These are phyloP conservation scores for Leucophenga montana DNA, from an alignment of 2,888 invertebrate genomes.

Conservation along the genomic window DNA sequence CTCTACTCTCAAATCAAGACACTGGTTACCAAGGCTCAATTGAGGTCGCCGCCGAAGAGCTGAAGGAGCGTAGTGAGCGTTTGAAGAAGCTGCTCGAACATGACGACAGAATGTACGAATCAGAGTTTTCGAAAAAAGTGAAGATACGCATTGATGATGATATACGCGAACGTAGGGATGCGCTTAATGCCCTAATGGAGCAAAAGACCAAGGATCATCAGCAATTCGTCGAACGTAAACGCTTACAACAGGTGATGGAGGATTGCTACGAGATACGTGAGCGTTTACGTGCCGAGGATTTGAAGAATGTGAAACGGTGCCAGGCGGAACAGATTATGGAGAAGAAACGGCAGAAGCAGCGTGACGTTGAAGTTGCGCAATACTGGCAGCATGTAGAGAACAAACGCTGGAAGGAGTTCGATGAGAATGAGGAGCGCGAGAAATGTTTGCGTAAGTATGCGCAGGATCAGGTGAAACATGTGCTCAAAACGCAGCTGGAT, in stretches of 20 bases:
- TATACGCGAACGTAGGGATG: constrained; percentile 62
- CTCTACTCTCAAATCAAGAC: constrained; percentile 61
- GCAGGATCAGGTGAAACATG: constrained; percentile 44
- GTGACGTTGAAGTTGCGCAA: constrained; percentile 53
- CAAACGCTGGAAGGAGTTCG: constrained; percentile 46
- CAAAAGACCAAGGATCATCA: constrained; percentile 48
- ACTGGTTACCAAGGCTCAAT: constrained; percentile 63
- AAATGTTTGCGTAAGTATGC: constrained; percentile 46
- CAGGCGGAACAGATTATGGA: constrained; percentile 68
- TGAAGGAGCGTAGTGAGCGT: constrained; percentile 54
- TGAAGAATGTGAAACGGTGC: constrained; percentile 55
- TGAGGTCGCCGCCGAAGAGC: constrained; percentile 56
- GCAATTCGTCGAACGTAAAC: constrained; percentile 59
- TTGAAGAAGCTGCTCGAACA: constrained; percentile 57
- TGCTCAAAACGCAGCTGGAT: constrained; percentile 50
- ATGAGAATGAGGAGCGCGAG: constrained; percentile 53
- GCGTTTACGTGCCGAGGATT: constrained; percentile 59
- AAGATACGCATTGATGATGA: constrained; percentile 64
- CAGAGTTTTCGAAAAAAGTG: constrained; percentile 65
- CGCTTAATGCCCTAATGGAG: constrained; percentile 60
- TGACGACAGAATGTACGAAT: constrained; percentile 65
- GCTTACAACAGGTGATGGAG: constrained; percentile 64
- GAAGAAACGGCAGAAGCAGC: constrained; percentile 51
- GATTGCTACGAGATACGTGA: constrained; percentile 69
- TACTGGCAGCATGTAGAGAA: constrained; percentile 61